Evolutionary conservation across 2,797 vertebrate genomes (phyloP), one percentile per base, ranked within the genome.

Genomic region (Falco peregrinus): DNA sequence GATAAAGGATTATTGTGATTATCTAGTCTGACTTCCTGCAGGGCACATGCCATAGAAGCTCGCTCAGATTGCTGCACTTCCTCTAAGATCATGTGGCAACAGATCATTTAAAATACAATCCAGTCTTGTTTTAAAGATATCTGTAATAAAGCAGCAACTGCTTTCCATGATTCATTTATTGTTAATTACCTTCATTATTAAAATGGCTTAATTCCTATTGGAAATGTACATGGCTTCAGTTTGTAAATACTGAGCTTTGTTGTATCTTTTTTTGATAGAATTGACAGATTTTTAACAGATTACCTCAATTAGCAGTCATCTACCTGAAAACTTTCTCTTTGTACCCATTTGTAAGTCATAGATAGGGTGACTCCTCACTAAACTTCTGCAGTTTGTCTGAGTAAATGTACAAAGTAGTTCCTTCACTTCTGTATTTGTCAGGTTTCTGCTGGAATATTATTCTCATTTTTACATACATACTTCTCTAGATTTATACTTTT

Each of bases 1-100:
- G 57, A 87, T 94, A 96, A 97, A 95, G 89, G 94, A 97, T 96
- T 96, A 95, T 43, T 91, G 82, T 92, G 91, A 96, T 96, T 95
- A 97, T 93, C 81, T 41, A 50, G 81, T 50, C 82, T 87, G 91
- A 85, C 84, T 94, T 92, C 95, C 95, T 91, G 89, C 95, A 83
- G 95, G 87, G 96, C 94, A 89, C 78, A 87, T 8, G 64, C 87
- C 90, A 92, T 3, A 77, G 87, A 89, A 95, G 87, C 90, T 77
- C n/a, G 2, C 79, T 94, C 90, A 94, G 81, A 87, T 51, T 93
- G 93, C 92, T 85, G 82, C 87, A 74, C 18, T 87, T 92, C 71
- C 86, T 82, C 75, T 24, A 76, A 41, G 18, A 94, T 80, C 92
- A 95, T 51, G 60, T 21, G 65, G 75, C 56, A 87, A 85, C 78